Conservation (phyloP, 1,140 invertebrate species). For the Cryptotermes secundus region DNA sequence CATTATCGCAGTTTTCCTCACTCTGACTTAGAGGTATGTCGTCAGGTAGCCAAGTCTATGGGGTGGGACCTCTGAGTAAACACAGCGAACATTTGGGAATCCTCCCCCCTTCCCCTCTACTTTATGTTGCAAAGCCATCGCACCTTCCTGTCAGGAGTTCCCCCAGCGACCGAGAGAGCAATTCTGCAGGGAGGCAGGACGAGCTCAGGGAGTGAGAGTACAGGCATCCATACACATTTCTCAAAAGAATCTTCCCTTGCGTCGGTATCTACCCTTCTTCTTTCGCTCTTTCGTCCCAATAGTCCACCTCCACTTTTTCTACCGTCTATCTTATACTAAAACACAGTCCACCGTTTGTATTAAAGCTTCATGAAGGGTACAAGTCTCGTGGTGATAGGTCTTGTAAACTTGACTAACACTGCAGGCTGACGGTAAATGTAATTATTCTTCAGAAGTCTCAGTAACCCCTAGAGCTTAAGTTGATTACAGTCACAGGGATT, state of each 20-base stretch:
- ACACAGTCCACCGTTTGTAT: not conserved
- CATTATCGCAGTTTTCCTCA: not conserved
- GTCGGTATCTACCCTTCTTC: not conserved
- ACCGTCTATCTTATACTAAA: not conserved
- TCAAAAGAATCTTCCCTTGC: not conserved
- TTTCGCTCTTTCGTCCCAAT: not conserved
- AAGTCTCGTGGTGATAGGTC: not conserved
- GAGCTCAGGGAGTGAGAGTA: not conserved
- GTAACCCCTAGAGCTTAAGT: too few relatives aligned
- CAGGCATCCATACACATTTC: constrained; percentile 1
- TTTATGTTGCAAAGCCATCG: not conserved
- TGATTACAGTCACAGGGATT: too few relatives aligned
- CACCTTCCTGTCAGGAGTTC: not conserved
- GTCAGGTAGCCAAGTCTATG: not conserved
- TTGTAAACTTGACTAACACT: not conserved
- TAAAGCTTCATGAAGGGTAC: not conserved
- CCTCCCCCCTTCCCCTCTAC: not conserved
- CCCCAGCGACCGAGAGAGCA: not conserved
- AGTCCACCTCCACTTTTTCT: not conserved
- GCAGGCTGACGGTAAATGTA: not conserved
- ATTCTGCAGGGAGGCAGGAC: not conserved
- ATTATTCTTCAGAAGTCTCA: too few relatives aligned
- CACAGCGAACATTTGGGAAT: constrained; percentile 10
- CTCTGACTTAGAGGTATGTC: not conserved
- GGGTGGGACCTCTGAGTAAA: not conserved